Conservation (phyloP, 2,113 vertebrate species). For the Galeopterus variegatus region DNA sequence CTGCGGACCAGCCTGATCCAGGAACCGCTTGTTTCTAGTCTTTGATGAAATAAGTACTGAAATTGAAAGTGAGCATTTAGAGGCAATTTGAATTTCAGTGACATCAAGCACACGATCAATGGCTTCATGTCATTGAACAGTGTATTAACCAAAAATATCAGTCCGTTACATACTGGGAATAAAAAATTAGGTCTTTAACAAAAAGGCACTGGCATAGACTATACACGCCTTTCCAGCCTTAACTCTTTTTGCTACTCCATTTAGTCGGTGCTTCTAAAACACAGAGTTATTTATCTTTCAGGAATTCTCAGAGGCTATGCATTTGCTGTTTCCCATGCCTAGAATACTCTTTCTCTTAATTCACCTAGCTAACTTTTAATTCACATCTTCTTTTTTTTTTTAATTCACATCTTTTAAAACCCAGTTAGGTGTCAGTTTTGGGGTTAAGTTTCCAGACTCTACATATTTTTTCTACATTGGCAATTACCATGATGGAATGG, state of each 20-base stretch:
- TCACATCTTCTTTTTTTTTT: neutral
- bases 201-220: neutral
- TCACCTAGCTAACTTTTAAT: neutral
- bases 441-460: slow-evolving; percentile 21
- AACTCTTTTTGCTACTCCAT: neutral
- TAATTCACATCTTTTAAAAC: slow-evolving; percentile 18
- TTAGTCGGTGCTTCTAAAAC: neutral
- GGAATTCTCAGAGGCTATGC: neutral
- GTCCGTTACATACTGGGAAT: neutral
- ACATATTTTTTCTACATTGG: slow-evolving; percentile 18
- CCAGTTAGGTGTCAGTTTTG: neutral
- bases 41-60: slow-evolving; percentile 50
- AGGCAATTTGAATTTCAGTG: neutral
- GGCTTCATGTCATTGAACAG: neutral
- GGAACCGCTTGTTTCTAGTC: slow-evolving; percentile 30
- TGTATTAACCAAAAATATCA: neutral
- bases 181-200: neutral
- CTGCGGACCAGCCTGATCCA: neutral
- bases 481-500: slow-evolving; percentile 1
- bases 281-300: slow-evolving; percentile 12
- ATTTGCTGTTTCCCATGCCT: neutral
- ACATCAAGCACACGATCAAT: neutral
- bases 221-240: slow-evolving; percentile 42
- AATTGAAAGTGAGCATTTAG: slow-evolving; percentile 6
- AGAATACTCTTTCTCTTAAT: slow-evolving; percentile 48